Percentiles rank a stretch among this genome's conserved stretches.
phyloP scores from a whole-genome alignment of 1,140 invertebrate genomes.

The Drosophila sproati region DNA sequence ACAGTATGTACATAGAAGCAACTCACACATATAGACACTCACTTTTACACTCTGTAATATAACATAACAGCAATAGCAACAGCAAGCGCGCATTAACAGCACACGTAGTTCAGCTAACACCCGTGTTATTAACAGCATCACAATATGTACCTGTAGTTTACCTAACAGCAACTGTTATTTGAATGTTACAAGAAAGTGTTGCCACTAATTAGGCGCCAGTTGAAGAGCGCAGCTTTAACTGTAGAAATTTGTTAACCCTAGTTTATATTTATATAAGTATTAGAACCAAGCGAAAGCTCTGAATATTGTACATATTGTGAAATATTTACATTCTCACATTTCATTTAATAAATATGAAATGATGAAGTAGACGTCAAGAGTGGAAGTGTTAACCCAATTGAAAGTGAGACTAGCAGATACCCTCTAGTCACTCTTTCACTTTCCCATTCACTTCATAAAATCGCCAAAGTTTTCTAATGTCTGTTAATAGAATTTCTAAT shows the following conservation, averaged over 20 bases:
- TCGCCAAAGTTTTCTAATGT: too few species aligned
- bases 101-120: conserved; percentile 15
- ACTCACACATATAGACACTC: not conserved
- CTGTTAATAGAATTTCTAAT: too few species aligned
- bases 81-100: conserved; percentile 18
- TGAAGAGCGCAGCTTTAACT: conserved; percentile 12
- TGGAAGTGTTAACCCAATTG: too few species aligned
- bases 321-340: not conserved
- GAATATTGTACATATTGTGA: conserved; percentile 25
- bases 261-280: conserved; percentile 13
- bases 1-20: not conserved
- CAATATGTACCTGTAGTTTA: conserved; percentile 12
- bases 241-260: conserved; percentile 7
- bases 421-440: not conserved
- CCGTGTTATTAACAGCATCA: conserved; percentile 1
- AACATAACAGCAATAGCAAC: conserved; percentile 18
- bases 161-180: conserved; percentile 26
- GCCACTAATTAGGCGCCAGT: not conserved
- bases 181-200: conserved; percentile 13
- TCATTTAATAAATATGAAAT: not conserved
- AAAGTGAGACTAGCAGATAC: not conserved
- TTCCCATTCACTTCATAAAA: too few species aligned
- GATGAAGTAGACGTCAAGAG: not conserved
- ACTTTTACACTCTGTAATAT: not conserved
- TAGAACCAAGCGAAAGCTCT: conserved; percentile 46